These are phyloP conservation scores for Coelogynopora nodosa DNA, from an alignment of 2,888 invertebrate genomes.

Conservation along the genomic window DNA sequence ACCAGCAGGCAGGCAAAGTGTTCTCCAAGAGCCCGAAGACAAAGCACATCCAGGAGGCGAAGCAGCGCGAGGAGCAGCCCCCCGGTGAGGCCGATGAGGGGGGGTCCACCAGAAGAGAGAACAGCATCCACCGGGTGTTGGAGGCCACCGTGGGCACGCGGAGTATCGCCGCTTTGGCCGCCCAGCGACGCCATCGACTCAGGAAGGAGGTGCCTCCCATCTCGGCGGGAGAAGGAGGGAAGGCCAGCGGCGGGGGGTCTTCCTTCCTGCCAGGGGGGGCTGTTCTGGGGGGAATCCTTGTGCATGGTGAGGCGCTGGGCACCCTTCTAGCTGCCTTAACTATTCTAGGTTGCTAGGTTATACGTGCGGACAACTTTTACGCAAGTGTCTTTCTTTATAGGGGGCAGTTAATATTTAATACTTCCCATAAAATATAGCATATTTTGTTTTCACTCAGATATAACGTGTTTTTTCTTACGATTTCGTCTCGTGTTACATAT, in stretches of 20 bases:
- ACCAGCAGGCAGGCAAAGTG: constrained; percentile 52
- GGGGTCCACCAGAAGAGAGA: background rate
- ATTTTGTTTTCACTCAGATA: too few species aligned
- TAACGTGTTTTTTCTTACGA: too few species aligned
- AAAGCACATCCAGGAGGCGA: constrained; percentile 49
- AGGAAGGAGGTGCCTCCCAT: background rate
- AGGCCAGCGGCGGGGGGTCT: background rate
- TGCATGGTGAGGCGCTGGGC: background rate
- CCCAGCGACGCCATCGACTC: constrained; percentile 46
- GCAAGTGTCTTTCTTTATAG: too few species aligned
- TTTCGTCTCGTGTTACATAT: too few species aligned
- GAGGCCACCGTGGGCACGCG: constrained; percentile 55
- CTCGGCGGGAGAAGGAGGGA: background rate
- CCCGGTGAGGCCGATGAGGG: background rate
- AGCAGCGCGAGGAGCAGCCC: constrained; percentile 3
- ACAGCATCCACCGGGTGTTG: background rate
- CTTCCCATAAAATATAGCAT: too few species aligned
- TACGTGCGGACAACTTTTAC: too few species aligned
- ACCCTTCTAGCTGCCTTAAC: too few species aligned
- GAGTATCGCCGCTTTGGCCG: constrained; percentile 57
- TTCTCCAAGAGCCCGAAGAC: constrained; percentile 54
- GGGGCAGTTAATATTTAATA: too few species aligned
- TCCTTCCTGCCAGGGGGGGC: too few species aligned
- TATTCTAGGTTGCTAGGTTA: too few species aligned
- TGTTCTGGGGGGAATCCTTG: background rate